Percentiles rank a stretch among this genome's conserved stretches.
Evolutionary conservation across 2,888 invertebrate genomes (phyloP).

Genomic region (Lissocephala sabroskyi): DNA sequence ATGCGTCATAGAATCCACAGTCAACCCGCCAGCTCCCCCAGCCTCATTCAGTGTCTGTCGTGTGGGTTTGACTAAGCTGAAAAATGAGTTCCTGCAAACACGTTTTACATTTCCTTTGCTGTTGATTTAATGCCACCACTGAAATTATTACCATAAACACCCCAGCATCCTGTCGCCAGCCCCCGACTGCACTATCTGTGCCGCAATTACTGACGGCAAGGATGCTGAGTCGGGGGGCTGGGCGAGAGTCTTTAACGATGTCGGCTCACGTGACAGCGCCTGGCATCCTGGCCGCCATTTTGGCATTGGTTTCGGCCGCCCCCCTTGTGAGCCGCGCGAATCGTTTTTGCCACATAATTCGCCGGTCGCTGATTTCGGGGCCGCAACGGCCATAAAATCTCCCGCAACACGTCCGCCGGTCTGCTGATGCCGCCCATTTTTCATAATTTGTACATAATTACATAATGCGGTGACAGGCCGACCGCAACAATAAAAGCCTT

Average conservation of each 20-base stretch:
- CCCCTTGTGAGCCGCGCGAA: constrained; percentile 25
- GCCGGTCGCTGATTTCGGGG: constrained; percentile 12
- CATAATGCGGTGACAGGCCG: constrained; percentile 54
- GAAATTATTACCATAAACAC: constrained; percentile 56
- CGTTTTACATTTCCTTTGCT: constrained; percentile 63
- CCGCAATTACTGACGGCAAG: constrained; percentile 46
- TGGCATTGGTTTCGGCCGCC: constrained; percentile 17
- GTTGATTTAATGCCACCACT: constrained; percentile 42
- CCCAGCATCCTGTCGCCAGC: background rate
- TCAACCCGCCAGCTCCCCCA: constrained; percentile 17
- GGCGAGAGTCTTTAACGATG: constrained; percentile 52
- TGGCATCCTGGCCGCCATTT: background rate
- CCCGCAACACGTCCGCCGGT: constrained; percentile 42
- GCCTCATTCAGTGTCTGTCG: constrained; percentile 5
- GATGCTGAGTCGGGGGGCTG: constrained; percentile 18
- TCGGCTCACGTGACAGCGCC: constrained; percentile 29
- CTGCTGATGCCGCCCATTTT: constrained; percentile 31
- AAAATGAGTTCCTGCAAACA: constrained; percentile 63
- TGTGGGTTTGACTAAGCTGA: constrained; percentile 57
- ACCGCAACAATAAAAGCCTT: constrained; percentile 1
- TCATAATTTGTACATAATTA: constrained; percentile 61
- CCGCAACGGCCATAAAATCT: constrained; percentile 42
- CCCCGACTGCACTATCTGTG: constrained; percentile 12
- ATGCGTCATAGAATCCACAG: constrained; percentile 50
- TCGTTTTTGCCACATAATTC: constrained; percentile 35